Evolutionary conservation across 2,797 vertebrate genomes (phyloP).

Genomic region (Botia kubotai): DNA sequence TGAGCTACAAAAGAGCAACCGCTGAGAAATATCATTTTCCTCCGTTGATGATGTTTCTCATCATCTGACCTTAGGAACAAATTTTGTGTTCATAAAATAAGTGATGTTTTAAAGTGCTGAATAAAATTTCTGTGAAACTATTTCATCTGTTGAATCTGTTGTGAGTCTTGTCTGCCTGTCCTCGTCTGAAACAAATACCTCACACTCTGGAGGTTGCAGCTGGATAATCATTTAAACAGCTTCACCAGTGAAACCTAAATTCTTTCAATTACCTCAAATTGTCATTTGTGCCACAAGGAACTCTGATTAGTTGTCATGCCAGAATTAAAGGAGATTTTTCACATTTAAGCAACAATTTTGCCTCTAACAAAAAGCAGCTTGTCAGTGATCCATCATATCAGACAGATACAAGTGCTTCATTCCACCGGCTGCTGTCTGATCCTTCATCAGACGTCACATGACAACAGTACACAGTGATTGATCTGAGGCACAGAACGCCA

Average conservation of each 20-base stretch:
- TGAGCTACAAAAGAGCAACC: no score
- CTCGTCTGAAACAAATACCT: not conserved
- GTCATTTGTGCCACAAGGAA: not conserved
- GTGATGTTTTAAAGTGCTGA: not conserved
- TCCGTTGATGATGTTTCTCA: no score
- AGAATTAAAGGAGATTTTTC: constrained; percentile 27
- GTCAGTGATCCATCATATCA: constrained; percentile 27
- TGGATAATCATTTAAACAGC: not conserved
- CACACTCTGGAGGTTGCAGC: not conserved
- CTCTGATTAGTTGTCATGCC: constrained; percentile 31
- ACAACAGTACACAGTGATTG: not conserved
- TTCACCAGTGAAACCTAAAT: constrained; percentile 23
- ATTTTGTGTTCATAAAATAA: not conserved
- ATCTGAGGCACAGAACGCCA: not conserved
- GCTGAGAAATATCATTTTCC: no score
- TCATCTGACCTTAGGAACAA: not conserved
- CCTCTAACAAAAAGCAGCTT: constrained; percentile 12
- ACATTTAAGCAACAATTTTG: constrained; percentile 34
- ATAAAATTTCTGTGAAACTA: not conserved
- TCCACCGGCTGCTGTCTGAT: not conserved
- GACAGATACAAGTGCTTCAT: constrained; percentile 17
- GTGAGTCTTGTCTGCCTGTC: not conserved
- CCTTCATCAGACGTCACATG: constrained; percentile 6
- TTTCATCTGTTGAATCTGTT: not conserved
- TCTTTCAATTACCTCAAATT: constrained; percentile 26